Evolutionary conservation across 1,140 invertebrate species (phyloP).

Genomic region (Halictus rubicundus): DNA sequence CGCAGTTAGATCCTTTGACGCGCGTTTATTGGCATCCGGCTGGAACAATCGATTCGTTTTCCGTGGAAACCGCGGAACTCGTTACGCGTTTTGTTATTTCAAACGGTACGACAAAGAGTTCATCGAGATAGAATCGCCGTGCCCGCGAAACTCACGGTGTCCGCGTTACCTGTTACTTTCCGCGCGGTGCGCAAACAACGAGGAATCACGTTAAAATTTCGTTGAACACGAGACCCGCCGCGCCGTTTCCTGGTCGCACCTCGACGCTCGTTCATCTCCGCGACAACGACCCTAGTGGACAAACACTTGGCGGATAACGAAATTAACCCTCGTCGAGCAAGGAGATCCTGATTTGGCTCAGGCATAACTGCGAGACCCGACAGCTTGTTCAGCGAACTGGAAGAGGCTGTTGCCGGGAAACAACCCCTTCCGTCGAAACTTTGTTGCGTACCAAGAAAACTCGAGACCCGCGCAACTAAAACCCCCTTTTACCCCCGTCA

Average conservation of each 20-base stretch:
- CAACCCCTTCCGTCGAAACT: slow-evolving; percentile 28
- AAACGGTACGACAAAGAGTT: background rate
- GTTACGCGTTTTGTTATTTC: too few species aligned
- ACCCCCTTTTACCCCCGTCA: background rate
- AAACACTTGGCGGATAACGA: slow-evolving; percentile 45
- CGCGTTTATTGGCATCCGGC: background rate
- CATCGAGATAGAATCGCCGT: too few species aligned
- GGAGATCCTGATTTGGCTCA: slow-evolving; percentile 37
- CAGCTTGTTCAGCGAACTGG: slow-evolving; percentile 30
- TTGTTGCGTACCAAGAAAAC: slow-evolving; percentile 32
- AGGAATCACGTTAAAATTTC: background rate
- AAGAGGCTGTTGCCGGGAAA: slow-evolving; percentile 13
- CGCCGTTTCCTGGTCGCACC: slow-evolving; percentile 1
- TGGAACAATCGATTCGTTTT: background rate
- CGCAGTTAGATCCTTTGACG: background rate
- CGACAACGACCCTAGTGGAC: slow-evolving; percentile 30
- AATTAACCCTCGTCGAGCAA: slow-evolving; percentile 47
- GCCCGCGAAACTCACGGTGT: background rate
- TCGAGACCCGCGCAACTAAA: background rate
- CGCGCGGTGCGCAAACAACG: background rate
- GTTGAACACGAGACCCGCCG: background rate
- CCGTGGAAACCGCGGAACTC: background rate
- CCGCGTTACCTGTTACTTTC: too few species aligned
- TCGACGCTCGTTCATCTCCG: background rate
- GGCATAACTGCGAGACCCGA: slow-evolving; percentile 14